Evolutionary conservation across 1,140 invertebrate species (phyloP).

Genomic region (Eriocheir sinensis): DNA sequence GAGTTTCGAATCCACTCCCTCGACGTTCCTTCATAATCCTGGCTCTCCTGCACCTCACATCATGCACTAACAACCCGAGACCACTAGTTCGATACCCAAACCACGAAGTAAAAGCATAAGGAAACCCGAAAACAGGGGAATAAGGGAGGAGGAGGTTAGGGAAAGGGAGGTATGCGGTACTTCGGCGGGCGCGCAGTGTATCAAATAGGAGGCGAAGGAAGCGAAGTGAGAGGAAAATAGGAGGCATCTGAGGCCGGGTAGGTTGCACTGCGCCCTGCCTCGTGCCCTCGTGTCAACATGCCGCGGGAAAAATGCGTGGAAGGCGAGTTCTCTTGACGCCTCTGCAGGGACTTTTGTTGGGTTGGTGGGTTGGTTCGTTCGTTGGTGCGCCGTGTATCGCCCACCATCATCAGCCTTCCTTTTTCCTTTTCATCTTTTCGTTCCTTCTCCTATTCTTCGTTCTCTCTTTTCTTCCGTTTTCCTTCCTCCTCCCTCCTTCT

Average conservation of each 20-base stretch:
- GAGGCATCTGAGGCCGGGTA: not conserved
- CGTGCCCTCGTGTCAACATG: conserved; percentile 50
- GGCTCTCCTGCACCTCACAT: not conserved
- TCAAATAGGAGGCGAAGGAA: not conserved
- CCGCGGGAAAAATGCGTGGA: conserved; percentile 33
- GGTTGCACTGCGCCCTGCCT: not conserved
- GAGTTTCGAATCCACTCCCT: conserved; percentile 20
- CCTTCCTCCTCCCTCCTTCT: not conserved
- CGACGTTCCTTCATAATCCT: conserved; percentile 37
- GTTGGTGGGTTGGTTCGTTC: too few species aligned
- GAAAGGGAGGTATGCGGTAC: not conserved
- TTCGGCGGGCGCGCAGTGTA: too few species aligned
- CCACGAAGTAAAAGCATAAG: not conserved
- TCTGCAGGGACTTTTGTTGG: not conserved
- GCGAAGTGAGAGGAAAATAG: not conserved
- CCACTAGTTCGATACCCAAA: not conserved
- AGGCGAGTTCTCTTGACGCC: conserved; percentile 3
- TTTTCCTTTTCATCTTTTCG: not conserved
- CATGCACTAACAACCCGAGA: not conserved
- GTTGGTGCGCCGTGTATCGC: not conserved
- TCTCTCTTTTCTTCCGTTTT: too few species aligned
- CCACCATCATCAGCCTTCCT: not conserved
- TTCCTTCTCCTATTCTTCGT: too few species aligned
- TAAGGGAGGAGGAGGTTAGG: not conserved
- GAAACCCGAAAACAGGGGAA: not conserved